phyloP scores from a whole-genome alignment of 2,113 vertebrate species.

The Dasypus novemcinctus region DNA sequence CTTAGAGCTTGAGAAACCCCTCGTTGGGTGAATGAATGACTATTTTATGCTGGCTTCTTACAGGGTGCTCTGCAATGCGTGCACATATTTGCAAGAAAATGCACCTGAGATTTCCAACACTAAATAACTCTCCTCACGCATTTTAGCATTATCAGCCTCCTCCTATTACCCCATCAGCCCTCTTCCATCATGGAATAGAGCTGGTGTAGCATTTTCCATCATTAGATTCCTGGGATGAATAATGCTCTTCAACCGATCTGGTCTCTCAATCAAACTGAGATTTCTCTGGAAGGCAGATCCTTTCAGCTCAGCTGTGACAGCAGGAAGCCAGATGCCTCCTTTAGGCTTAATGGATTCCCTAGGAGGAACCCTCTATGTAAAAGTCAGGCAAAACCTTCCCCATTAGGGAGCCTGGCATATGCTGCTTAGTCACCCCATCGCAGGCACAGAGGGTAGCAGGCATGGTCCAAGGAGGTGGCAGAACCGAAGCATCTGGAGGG shows the following conservation, averaged over 20 bases:
- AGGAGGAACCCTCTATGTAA: slow-evolving; percentile 23
- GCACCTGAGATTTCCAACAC: neutral
- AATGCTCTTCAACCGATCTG: slow-evolving; percentile 34
- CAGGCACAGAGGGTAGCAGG: neutral
- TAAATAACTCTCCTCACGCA: neutral
- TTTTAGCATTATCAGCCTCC: neutral
- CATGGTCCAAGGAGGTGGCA: neutral
- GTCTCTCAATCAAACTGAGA: slow-evolving; percentile 57
- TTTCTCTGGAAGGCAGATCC: slow-evolving; percentile 22
- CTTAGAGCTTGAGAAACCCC: too few relatives aligned
- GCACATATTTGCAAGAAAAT: neutral
- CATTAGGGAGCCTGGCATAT: neutral
- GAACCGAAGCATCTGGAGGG: neutral
- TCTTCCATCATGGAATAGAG: neutral
- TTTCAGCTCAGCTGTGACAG: slow-evolving; percentile 22
- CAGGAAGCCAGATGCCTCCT: slow-evolving; percentile 7
- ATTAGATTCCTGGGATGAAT: slow-evolving; percentile 22
- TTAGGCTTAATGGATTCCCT: neutral
- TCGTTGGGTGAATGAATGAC: neutral
- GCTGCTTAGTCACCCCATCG: neutral
- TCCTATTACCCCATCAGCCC: neutral
- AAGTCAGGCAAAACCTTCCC: slow-evolving; percentile 18
- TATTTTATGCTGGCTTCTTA: neutral
- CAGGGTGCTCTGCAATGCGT: neutral
- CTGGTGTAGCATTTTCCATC: neutral